Conservation (phyloP, 2,113 vertebrate genomes). For the Xiphorhynchus elegans region DNA sequence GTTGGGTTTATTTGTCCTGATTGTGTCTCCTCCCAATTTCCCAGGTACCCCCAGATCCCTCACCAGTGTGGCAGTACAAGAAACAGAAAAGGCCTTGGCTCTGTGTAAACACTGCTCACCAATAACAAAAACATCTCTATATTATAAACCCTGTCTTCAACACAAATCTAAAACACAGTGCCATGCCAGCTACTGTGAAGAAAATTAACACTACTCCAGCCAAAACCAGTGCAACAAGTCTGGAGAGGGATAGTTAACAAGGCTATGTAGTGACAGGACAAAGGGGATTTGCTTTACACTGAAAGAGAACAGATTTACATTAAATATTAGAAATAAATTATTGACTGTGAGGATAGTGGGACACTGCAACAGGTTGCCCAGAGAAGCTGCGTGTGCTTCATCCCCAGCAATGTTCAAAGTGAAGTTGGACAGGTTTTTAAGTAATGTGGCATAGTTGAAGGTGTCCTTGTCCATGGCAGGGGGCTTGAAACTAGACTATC, state of each 20-base stretch:
- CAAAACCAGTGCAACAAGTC: neutral
- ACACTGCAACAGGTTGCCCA: neutral
- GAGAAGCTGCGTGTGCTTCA: neutral
- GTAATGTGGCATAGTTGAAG: neutral
- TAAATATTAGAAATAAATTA: neutral
- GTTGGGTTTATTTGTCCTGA: neutral
- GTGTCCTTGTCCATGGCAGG: neutral
- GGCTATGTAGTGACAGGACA: neutral
- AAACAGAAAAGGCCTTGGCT: neutral
- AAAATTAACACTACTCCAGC: neutral
- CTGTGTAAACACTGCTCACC: neutral
- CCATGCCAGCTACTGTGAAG: neutral
- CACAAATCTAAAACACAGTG: neutral
- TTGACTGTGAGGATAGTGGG: neutral
- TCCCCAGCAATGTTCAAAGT: neutral
- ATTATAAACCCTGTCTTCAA: neutral
- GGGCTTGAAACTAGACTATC: neutral
- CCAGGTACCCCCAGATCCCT: accelerated
- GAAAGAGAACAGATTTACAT: neutral
- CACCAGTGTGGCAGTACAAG: neutral
- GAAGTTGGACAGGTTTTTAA: neutral
- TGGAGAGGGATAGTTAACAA: neutral
- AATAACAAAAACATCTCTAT: neutral
- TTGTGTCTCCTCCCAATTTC: neutral
- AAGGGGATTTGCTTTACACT: accelerated